phyloP scores from a whole-genome alignment of 2,888 invertebrate genomes.

The Anagyrus pseudococci region DNA sequence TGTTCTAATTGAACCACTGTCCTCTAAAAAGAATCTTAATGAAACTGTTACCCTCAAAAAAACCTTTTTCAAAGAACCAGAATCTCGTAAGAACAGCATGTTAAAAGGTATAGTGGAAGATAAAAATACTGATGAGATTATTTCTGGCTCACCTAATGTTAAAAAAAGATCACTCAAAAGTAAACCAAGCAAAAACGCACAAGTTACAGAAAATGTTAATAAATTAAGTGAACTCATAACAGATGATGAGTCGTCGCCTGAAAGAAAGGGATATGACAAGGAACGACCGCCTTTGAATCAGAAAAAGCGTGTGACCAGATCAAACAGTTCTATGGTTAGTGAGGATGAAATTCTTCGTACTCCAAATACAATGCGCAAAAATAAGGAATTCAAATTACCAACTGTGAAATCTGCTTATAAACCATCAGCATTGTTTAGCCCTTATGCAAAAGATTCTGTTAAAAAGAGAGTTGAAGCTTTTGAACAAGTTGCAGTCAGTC shows the following conservation, averaged over 20 bases:
- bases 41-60: constrained; percentile 51
- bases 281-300: constrained; percentile 23
- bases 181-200: constrained; percentile 18
- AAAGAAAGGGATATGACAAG: constrained; percentile 40
- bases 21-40: constrained; percentile 39
- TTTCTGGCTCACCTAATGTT: not conserved
- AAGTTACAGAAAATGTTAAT: constrained; percentile 25
- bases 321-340: constrained; percentile 25
- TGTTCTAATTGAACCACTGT: constrained; percentile 50
- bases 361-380: constrained; percentile 45
- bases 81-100: constrained; percentile 23
- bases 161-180: constrained; percentile 3
- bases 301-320: constrained; percentile 34
- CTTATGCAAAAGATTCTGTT: constrained; percentile 67
- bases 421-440: constrained; percentile 63
- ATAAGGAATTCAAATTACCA: constrained; percentile 21
- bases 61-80: constrained; percentile 16
- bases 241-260: constrained; percentile 57
- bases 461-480: constrained; percentile 69
- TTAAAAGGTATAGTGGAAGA: constrained; percentile 16
- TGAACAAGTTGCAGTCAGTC: constrained; percentile 63
- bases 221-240: constrained; percentile 51
- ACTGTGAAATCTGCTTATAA: constrained; percentile 51
- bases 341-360: constrained; percentile 47
- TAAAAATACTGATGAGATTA: not conserved